phyloP scores from a whole-genome alignment of 2,888 invertebrate species.

The Cancer borealis region DNA sequence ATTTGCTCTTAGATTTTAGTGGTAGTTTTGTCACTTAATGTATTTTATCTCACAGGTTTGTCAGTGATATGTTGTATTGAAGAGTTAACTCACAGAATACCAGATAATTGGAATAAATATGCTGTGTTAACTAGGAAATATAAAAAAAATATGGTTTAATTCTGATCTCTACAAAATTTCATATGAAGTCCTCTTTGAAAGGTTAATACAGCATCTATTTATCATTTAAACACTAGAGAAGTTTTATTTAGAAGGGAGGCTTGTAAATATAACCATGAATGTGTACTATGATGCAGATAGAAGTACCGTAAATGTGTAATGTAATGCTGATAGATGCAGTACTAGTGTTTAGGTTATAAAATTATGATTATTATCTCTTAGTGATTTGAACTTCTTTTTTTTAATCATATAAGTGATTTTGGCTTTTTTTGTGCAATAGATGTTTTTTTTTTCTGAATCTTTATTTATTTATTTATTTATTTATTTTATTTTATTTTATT shows the following conservation, averaged over 20 bases:
- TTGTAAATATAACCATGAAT: not conserved
- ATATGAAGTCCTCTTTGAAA: too few species aligned
- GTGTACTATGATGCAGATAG: not conserved
- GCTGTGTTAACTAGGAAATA: too few species aligned
- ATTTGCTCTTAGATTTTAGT: not conserved
- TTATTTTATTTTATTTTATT: not conserved
- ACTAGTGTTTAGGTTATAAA: not conserved
- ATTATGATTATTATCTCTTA: not conserved
- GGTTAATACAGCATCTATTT: not conserved
- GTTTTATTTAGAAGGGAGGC: not conserved
- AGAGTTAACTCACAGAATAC: too few species aligned
- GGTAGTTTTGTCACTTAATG: not conserved
- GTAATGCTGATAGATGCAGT: not conserved
- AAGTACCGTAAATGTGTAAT: not conserved
- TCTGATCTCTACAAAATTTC: too few species aligned
- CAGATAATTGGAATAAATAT: too few species aligned
- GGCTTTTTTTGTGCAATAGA: not conserved
- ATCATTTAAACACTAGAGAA: not conserved
- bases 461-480: not conserved
- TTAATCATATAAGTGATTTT: not conserved
- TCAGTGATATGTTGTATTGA: too few species aligned
- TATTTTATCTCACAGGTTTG: too few species aligned
- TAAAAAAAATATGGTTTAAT: too few species aligned
- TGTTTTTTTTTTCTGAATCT: not conserved
- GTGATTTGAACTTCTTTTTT: not conserved